Base-by-base conservation (phyloP, 2,888 invertebrate genomes). In the Galerucella nymphaeae region DNA sequence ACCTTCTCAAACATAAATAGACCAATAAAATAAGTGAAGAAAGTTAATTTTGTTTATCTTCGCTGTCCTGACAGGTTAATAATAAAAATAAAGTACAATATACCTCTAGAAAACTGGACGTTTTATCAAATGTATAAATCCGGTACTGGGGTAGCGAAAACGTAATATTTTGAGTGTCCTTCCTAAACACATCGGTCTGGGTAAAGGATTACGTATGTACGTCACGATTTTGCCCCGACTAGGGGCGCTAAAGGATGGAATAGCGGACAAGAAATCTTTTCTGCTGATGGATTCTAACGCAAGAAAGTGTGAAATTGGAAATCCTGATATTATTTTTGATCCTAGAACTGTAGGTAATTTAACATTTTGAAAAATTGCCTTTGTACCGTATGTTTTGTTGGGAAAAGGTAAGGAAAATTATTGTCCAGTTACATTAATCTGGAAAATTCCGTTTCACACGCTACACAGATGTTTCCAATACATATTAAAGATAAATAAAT, bases 261-360 rank as follows among this genome's bases (percentile, higher is more conserved):
- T 62, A 62, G 16, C 61, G 42, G 42, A 62, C 61, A 64, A 53
- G 57, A 65, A 69, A 69, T 62, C 68, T 62, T 61, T 58, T 53
- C 23, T 62, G 55, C 53, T 50, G 68, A 61, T 62, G 41, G 50
- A n/a, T 38, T 69, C 50, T 18, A 16, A 50, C 41, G 81, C 84
- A 85, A 81, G 84, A 83, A 82, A 80, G 84, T 86, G 87, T 86
- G 86, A 86, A 86, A 86, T 87, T 86, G 86, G 86, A 86, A 86
- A 86, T 85, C 83, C 85, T 75, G 78, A 81, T 64, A 64, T 53
- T 64, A 53, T 64, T 38, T 64, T 50, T 48, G 53, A 48, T 64
- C 64, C 23, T 64, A 48, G 50, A 50, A 64, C 11, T 64, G 53
- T 64, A 50, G 53, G 53, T 64, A 38, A 50, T 64, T 64, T 23